A percentile compares a stretch with the other conserved stretches of the same genome.
Conservation (phyloP, 2,888 invertebrate species). For the Xanthostigma xanthostigma region DNA sequence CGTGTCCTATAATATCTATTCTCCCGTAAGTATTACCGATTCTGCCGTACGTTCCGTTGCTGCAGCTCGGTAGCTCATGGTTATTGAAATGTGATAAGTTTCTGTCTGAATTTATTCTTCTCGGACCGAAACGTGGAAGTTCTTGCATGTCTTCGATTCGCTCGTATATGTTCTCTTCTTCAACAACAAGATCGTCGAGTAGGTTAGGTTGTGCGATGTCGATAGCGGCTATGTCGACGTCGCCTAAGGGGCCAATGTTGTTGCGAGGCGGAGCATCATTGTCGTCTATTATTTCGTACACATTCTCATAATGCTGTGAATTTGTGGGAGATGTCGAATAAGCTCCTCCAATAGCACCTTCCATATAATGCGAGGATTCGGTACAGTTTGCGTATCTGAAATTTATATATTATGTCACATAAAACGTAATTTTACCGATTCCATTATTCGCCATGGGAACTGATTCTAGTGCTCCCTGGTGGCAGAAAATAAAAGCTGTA, state of each 20-base stretch:
- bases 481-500: no score
- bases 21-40: constrained; percentile 34
- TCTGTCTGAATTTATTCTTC: constrained; percentile 10
- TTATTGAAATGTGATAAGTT: constrained; percentile 9
- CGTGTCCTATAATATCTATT: constrained; percentile 37
- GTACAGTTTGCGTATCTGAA: constrained; percentile 28
- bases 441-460: no score
- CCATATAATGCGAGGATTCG: constrained; percentile 35
- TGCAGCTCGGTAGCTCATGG: constrained; percentile 14
- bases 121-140: constrained; percentile 15
- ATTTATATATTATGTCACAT: neutral
- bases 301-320: constrained; percentile 35
- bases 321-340: constrained; percentile 17
- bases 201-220: constrained; percentile 12
- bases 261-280: constrained; percentile 15
- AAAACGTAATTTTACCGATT: neutral
- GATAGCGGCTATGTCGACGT: constrained; percentile 14
- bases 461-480: no score
- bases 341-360: constrained; percentile 36
- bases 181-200: constrained; percentile 23
- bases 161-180: constrained; percentile 35
- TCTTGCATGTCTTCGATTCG: constrained; percentile 35
- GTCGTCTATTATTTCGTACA: constrained; percentile 35
- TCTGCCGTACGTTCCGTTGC: constrained; percentile 23
- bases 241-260: constrained; percentile 11